Conservation (phyloP, 2,113 vertebrate genomes). For the Campylomormyrus numenius region DNA sequence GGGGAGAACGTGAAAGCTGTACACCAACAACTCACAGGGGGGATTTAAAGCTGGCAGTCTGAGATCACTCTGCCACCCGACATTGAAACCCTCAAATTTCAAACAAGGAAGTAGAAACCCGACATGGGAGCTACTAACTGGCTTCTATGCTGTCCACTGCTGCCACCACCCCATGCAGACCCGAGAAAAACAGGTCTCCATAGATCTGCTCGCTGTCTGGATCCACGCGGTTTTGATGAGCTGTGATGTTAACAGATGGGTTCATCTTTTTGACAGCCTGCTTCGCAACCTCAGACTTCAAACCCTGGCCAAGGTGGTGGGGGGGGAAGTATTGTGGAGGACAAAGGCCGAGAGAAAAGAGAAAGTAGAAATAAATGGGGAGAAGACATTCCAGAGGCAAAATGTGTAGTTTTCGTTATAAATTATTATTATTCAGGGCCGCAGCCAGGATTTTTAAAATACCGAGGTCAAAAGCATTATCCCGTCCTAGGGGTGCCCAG, state of each 20-base stretch:
- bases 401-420: neutral
- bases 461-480: neutral
- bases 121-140: constrained; percentile 56
- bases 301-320: constrained; percentile 51
- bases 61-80: neutral
- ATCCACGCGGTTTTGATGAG: constrained; percentile 64
- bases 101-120: neutral
- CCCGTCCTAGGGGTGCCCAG: neutral
- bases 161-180: constrained; percentile 63
- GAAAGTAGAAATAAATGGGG: neutral
- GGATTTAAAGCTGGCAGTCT: neutral
- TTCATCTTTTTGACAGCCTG: constrained; percentile 64
- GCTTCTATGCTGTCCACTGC: constrained; percentile 78
- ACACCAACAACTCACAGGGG: neutral
- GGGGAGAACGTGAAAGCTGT: neutral
- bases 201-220: constrained; percentile 64
- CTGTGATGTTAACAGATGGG: constrained; percentile 56
- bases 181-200: constrained; percentile 61
- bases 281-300: constrained; percentile 69
- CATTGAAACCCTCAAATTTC: neutral
- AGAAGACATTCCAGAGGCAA: neutral
- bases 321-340: neutral
- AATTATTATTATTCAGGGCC: neutral
- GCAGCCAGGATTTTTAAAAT: neutral
- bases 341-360: neutral